These are phyloP conservation scores for Dryadula phaetusa DNA, from an alignment of 2,888 invertebrate species.

Conservation along the genomic window DNA sequence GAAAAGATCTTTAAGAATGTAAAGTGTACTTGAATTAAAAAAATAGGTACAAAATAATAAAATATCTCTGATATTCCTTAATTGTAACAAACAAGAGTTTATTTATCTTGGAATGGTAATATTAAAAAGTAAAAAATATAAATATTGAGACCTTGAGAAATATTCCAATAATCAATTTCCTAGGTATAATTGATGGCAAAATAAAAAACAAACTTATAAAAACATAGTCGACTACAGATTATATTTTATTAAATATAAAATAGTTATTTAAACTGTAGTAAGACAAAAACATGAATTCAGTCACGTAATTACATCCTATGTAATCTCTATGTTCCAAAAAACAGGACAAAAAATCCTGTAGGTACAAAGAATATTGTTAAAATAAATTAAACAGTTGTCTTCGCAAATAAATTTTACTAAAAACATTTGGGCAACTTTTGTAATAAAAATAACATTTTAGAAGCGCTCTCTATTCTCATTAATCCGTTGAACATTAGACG, in stretches of 20 bases:
- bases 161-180: constrained; percentile 6
- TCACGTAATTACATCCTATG: too few relatives aligned
- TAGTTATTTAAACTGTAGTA: too few relatives aligned
- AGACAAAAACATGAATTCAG: too few relatives aligned
- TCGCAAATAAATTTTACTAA: too few relatives aligned
- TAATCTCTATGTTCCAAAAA: background rate
- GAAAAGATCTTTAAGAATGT: background rate
- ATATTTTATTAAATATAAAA: background rate
- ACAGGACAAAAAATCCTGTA: background rate
- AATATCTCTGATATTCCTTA: background rate
- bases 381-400: too few relatives aligned
- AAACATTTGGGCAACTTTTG: too few relatives aligned
- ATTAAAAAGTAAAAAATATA: constrained; percentile 13
- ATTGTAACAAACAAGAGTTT: background rate
- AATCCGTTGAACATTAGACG: constrained; percentile 5
- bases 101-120: background rate
- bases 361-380: too few relatives aligned
- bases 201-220: background rate
- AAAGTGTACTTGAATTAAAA: too few relatives aligned
- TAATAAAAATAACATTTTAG: background rate
- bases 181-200: background rate
- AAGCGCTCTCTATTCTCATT: background rate
- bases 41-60: background rate
- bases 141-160: background rate
- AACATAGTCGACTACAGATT: background rate